Evolutionary conservation across 2,888 invertebrate species (phyloP).

Genomic region (Blera fallax): DNA sequence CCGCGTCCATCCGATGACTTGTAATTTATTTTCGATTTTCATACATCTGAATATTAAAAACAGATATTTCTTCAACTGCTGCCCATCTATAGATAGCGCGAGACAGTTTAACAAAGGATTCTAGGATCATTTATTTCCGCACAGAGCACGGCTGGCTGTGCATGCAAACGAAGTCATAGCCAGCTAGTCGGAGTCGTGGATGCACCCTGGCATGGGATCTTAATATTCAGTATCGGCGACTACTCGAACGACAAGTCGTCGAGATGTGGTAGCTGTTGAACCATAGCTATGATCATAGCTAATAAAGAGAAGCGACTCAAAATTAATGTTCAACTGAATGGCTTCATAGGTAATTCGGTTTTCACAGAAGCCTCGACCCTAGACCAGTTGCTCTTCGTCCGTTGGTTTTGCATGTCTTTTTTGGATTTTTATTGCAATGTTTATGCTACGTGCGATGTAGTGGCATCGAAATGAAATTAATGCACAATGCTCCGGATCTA

Average conservation of each 20-base stretch:
- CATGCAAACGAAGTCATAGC: conserved; percentile 4
- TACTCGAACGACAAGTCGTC: conserved; percentile 6
- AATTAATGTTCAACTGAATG: conserved; percentile 58
- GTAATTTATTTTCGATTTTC: conserved; percentile 66
- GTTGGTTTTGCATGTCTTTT: conserved; percentile 56
- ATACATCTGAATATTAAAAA: conserved; percentile 58
- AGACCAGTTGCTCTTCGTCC: conserved; percentile 32
- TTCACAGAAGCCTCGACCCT: conserved; percentile 42
- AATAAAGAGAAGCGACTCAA: conserved; percentile 44
- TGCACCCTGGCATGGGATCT: conserved; percentile 28
- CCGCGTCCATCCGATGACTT: conserved; percentile 12
- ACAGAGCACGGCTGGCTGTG: conserved; percentile 2
- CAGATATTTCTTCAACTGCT: conserved; percentile 41
- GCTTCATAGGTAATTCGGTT: conserved; percentile 45
- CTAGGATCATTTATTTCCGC: conserved; percentile 48
- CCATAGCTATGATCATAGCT: conserved; percentile 13
- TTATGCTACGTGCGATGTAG: conserved; percentile 30
- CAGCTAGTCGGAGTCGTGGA: conserved; percentile 32
- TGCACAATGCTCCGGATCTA: conserved; percentile 20
- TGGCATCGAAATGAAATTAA: conserved; percentile 34
- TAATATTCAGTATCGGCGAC: conserved; percentile 35
- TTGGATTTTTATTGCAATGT: conserved; percentile 32
- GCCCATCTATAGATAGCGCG: conserved; percentile 31
- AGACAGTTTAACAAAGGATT: conserved; percentile 60
- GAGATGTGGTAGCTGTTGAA: neutral